phyloP scores from a whole-genome alignment of 2,797 vertebrate genomes.

The Thunnus albacares region DNA sequence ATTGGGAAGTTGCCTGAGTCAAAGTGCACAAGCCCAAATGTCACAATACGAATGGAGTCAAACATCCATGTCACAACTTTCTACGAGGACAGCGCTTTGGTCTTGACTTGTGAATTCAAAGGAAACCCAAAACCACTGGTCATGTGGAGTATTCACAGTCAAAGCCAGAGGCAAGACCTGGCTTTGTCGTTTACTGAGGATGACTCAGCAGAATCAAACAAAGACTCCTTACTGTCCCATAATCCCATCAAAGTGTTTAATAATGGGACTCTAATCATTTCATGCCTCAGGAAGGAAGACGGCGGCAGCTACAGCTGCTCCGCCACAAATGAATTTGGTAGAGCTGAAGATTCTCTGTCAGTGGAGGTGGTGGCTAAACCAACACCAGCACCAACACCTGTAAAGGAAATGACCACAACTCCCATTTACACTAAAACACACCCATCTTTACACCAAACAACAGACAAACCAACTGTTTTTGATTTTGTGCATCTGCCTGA shows the following conservation, averaged over 20 bases:
- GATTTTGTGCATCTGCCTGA: conserved; percentile 18
- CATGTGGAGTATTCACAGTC: conserved; percentile 89
- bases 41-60: conserved; percentile 83
- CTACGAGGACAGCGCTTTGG: conserved; percentile 83
- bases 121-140: conserved; percentile 90
- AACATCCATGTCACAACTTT: conserved; percentile 79
- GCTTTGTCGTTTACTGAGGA: conserved; percentile 75
- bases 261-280: conserved; percentile 92
- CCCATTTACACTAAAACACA: conserved; percentile 49
- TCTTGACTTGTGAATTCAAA: conserved; percentile 87
- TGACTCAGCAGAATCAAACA: conserved; percentile 62
- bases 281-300: conserved; percentile 87
- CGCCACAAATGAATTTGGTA: conserved; percentile 91
- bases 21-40: conserved; percentile 85
- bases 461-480: conserved; percentile 22
- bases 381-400: conserved; percentile 78
- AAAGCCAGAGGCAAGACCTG: conserved; percentile 84
- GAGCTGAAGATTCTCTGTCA: conserved; percentile 84
- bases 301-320: conserved; percentile 93
- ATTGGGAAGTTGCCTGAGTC: conserved; percentile 85
- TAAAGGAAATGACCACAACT: conserved; percentile 53
- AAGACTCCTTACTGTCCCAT: conserved; percentile 53
- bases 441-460: conserved; percentile 48
- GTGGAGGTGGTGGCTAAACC: conserved; percentile 81
- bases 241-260: conserved; percentile 86